Percentiles rank a stretch among this genome's conserved stretches.
Evolutionary conservation across 1,140 invertebrate species (phyloP).

Genomic region (Lerema accius): DNA sequence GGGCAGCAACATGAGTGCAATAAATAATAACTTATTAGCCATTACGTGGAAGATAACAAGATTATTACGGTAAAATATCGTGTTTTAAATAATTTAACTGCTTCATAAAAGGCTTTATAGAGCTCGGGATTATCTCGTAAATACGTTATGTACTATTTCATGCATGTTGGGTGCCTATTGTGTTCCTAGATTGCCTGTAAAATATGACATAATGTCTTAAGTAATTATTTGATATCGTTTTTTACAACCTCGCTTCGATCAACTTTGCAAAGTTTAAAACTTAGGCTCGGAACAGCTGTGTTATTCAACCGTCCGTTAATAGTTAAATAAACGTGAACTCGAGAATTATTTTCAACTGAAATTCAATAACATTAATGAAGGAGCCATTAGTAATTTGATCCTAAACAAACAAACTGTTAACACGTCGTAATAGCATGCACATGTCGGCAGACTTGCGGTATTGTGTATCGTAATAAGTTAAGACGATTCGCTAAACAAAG

Average conservation of each 20-base stretch:
- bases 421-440: background rate
- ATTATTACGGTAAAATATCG: slow-evolving; percentile 30
- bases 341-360: background rate
- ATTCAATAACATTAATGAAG: background rate
- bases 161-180: background rate
- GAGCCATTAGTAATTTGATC: background rate
- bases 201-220: no score
- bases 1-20: slow-evolving; percentile 26
- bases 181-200: background rate
- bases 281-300: no score
- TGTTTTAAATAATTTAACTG: slow-evolving; percentile 32
- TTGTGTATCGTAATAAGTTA: background rate
- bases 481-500: background rate
- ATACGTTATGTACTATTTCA: background rate
- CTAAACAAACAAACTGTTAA: background rate
- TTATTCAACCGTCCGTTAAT: no score
- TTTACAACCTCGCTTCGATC: no score
- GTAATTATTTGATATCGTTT: no score
- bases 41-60: slow-evolving; percentile 26
- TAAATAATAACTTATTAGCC: slow-evolving; percentile 32
- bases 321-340: background rate
- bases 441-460: background rate
- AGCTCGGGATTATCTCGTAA: background rate
- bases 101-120: slow-evolving; percentile 19
- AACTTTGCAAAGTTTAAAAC: no score